phyloP scores from a whole-genome alignment of 37 sponge, comb jelly and placozoan species.

The Bolinopsis microptera region DNA sequence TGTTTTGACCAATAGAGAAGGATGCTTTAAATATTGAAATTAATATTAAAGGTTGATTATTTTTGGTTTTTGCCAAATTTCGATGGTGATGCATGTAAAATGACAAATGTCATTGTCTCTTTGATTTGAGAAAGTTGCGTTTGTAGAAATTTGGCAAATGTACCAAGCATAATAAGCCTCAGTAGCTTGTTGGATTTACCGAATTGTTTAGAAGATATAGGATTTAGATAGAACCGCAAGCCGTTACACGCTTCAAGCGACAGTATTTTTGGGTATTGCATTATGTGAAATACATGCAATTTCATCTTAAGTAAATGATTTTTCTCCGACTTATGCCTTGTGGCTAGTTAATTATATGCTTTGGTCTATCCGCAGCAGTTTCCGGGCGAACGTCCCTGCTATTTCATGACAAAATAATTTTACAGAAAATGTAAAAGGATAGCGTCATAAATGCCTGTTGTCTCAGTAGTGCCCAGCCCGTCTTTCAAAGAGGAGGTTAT shows the following conservation, averaged over 20 bases:
- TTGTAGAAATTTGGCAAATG: background rate
- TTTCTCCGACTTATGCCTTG: background rate
- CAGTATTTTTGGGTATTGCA: background rate
- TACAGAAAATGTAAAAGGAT: no score
- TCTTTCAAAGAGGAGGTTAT: no score
- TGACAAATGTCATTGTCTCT: background rate
- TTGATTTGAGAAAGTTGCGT: background rate
- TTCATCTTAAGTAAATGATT: background rate
- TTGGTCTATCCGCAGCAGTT: background rate
- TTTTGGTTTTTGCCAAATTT: background rate
- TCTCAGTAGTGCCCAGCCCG: no score
- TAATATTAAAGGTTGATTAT: background rate
- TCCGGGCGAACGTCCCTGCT: no score
- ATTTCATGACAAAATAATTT: no score
- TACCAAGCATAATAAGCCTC: background rate
- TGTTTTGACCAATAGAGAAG: background rate
- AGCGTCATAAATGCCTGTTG: no score
- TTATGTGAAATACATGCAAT: background rate
- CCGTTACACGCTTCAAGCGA: background rate
- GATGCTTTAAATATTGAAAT: background rate
- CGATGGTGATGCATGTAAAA: background rate
- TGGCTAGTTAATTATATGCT: background rate
- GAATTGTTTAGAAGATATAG: background rate
- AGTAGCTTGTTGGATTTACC: background rate
- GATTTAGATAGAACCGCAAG: background rate